Percentiles rank a stretch among this genome's conserved stretches.
Evolutionary conservation across 2,113 vertebrate genomes (phyloP).

Genomic region (Channa maculata): DNA sequence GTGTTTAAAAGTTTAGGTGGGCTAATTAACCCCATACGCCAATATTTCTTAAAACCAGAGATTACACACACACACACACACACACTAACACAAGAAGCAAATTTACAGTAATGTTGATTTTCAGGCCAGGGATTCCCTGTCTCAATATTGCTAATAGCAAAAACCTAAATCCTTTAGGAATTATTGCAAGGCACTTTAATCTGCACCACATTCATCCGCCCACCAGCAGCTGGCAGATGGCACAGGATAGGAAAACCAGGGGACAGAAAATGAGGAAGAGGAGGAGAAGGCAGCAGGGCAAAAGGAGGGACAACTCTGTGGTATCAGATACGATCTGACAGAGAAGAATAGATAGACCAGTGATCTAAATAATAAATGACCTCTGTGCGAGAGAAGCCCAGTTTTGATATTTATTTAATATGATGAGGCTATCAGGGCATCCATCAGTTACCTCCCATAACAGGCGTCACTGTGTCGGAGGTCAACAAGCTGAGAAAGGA

Average conservation of each 20-base stretch:
- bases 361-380: conserved; percentile 64
- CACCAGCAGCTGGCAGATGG: conserved; percentile 73
- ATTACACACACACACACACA: background rate
- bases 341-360: conserved; percentile 36
- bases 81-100: background rate
- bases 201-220: conserved; percentile 49
- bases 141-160: conserved; percentile 40
- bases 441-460: conserved; percentile 28
- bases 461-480: conserved; percentile 1
- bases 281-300: conserved; percentile 26
- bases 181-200: conserved; percentile 65
- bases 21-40: background rate
- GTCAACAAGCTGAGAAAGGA: conserved; percentile 28
- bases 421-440: conserved; percentile 35
- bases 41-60: background rate
- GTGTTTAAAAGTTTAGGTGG: background rate
- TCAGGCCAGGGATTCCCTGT: conserved; percentile 14
- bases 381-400: conserved; percentile 25
- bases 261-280: conserved; percentile 4
- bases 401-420: conserved; percentile 55
- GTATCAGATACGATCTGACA: conserved; percentile 51
- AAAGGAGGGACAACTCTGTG: conserved; percentile 45
- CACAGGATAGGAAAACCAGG: conserved; percentile 21
- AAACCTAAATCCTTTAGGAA: conserved; percentile 63
- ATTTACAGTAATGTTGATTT: background rate